phyloP scores from a whole-genome alignment of 2,113 vertebrate species.

The Daboia siamensis region DNA sequence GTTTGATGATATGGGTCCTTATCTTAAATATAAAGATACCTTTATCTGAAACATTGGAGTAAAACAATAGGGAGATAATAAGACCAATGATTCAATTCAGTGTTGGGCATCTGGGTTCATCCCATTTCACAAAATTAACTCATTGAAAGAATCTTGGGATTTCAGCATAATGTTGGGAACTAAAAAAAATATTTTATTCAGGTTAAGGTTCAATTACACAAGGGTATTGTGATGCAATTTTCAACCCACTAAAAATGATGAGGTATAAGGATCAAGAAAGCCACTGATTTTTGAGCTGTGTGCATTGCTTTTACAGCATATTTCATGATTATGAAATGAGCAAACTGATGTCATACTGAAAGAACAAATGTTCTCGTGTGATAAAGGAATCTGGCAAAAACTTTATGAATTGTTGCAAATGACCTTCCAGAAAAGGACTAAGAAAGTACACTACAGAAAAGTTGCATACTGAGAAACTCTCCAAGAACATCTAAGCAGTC shows the following conservation, averaged over 20 bases:
- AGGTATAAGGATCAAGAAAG: not conserved
- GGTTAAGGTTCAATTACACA: not conserved
- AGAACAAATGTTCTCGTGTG: conserved; percentile 44
- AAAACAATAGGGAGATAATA: not conserved
- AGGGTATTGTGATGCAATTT: not conserved
- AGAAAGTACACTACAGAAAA: not conserved
- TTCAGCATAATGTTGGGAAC: not conserved
- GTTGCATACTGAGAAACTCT: not conserved
- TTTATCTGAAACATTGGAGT: not conserved
- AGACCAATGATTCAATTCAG: not conserved
- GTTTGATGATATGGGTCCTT: not conserved
- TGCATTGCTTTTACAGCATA: accelerated
- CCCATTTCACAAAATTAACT: not conserved
- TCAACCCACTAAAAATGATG: not conserved
- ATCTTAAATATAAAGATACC: not conserved
- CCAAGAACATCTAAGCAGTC: not conserved
- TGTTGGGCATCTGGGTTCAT: not conserved
- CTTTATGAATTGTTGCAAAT: not conserved
- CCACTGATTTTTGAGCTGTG: not conserved
- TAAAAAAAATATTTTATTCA: not conserved
- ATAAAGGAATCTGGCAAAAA: conserved; percentile 19
- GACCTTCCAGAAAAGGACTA: not conserved
- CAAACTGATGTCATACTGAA: conserved; percentile 40
- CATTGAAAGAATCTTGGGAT: not conserved
- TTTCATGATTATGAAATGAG: not conserved